Percentiles rank a stretch among this genome's conserved stretches.
Conservation (phyloP, 1,140 invertebrate genomes). For the Paracyclopina nana region DNA sequence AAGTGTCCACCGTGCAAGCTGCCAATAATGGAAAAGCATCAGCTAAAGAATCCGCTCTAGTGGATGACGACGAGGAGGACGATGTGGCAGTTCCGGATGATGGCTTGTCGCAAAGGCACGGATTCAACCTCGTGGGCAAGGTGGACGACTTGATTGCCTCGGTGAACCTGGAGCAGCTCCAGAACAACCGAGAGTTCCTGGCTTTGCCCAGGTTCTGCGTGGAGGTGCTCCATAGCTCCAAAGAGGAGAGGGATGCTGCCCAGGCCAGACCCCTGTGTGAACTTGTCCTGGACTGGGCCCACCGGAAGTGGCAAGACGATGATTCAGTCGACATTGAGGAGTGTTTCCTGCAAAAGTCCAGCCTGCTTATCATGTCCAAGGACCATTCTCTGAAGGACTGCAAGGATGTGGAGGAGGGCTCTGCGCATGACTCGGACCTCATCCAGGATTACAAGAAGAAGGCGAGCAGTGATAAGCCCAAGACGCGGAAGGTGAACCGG, state of each 20-base stretch:
- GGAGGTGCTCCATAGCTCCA: slow-evolving; percentile 40
- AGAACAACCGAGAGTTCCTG: slow-evolving; percentile 28
- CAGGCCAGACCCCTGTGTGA: slow-evolving; percentile 38
- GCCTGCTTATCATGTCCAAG: slow-evolving; percentile 50
- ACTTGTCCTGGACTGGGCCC: slow-evolving; percentile 46
- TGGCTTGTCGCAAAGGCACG: too few relatives aligned
- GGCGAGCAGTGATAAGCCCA: background rate
- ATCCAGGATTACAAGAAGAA: slow-evolving; percentile 60
- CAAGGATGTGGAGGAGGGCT: slow-evolving; percentile 42
- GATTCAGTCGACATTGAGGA: slow-evolving; percentile 29
- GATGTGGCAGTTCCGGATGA: too few relatives aligned
- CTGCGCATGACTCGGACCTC: slow-evolving; percentile 46
- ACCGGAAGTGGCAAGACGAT: slow-evolving; percentile 30
- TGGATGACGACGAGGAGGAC: too few relatives aligned
- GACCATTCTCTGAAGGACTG: slow-evolving; percentile 58
- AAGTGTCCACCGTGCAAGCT: too few relatives aligned
- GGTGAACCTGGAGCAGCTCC: slow-evolving; percentile 19
- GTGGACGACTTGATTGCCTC: slow-evolving; percentile 43
- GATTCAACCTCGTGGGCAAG: slow-evolving; percentile 36
- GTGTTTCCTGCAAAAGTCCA: slow-evolving; percentile 32
- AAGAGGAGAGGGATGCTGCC: slow-evolving; percentile 38
- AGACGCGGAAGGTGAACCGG: background rate
- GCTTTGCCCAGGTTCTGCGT: slow-evolving; percentile 41
- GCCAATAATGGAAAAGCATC: too few relatives aligned
- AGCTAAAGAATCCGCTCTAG: too few relatives aligned